A percentile compares a stretch with the other conserved stretches of the same genome.
Evolutionary conservation across 2,888 invertebrate genomes (phyloP).

Genomic region (Microplitis deprimator): DNA sequence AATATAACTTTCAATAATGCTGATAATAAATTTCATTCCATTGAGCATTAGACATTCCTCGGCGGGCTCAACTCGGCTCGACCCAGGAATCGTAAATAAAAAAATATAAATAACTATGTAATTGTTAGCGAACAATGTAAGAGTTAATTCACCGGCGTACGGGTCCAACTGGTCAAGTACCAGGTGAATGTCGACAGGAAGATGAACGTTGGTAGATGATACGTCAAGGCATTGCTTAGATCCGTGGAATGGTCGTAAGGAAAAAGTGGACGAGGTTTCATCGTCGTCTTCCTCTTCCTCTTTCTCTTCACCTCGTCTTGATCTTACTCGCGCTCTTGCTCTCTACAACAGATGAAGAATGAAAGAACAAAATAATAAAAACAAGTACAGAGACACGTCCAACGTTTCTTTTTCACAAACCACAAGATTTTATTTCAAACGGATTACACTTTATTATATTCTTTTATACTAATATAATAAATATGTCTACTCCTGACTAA

Average conservation of each 20-base stretch:
- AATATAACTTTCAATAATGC: slow-evolving; percentile 4
- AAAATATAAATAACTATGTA: background rate
- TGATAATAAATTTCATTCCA: background rate
- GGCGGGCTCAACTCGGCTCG: no score
- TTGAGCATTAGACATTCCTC: background rate
- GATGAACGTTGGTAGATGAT: slow-evolving; percentile 21
- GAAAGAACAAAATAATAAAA: background rate
- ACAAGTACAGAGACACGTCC: background rate
- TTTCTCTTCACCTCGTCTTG: slow-evolving; percentile 7
- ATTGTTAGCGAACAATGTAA: background rate
- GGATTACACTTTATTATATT: background rate
- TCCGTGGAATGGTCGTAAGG: slow-evolving; percentile 40
- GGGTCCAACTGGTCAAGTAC: background rate
- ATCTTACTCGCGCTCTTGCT: background rate
- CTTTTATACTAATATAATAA: background rate
- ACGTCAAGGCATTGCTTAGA: slow-evolving; percentile 27
- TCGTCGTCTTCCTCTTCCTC: slow-evolving; percentile 41
- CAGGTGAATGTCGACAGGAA: slow-evolving; percentile 19
- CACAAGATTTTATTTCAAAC: background rate
- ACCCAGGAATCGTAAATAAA: no score
- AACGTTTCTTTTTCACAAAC: background rate
- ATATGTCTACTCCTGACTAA: background rate
- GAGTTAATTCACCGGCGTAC: background rate
- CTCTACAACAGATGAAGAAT: background rate
- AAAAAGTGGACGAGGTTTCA: slow-evolving; percentile 51